Percentiles rank a stretch among this genome's conserved stretches.
These are phyloP conservation scores for Semotilus atromaculatus DNA, from an alignment of 2,797 vertebrate genomes.

Conservation along the genomic window DNA sequence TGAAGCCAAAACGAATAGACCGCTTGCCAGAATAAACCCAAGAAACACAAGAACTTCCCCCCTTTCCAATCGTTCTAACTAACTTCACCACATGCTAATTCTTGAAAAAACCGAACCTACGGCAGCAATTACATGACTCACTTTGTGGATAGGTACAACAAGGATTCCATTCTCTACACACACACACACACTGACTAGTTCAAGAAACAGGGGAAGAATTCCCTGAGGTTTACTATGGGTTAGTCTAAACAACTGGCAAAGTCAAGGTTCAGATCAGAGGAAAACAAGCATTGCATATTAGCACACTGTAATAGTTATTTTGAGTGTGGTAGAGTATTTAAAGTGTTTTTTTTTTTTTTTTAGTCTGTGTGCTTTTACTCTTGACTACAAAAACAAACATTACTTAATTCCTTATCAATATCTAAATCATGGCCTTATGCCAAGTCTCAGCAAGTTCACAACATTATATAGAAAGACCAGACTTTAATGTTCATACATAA, in stretches of 20 bases:
- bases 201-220: neutral
- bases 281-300: neutral
- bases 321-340: neutral
- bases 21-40: conserved; percentile 7
- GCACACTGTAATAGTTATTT: neutral
- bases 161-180: conserved; percentile 46
- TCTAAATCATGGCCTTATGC: neutral
- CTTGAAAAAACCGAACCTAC: conserved; percentile 51
- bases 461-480: neutral
- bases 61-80: conserved; percentile 42
- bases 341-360: too few relatives aligned
- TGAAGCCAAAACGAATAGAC: conserved; percentile 38
- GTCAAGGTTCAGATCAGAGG: neutral
- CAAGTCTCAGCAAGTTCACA: neutral
- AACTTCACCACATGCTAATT: conserved; percentile 56
- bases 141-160: conserved; percentile 50
- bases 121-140: conserved; percentile 58
- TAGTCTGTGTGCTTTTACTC: too few relatives aligned
- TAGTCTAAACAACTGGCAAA: conserved; percentile 1
- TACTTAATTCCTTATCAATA: neutral
- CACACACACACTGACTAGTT: neutral
- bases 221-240: neutral
- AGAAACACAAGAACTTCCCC: conserved; percentile 41
- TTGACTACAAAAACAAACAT: too few relatives aligned
- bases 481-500: neutral